A percentile compares a stretch with the other conserved stretches of the same genome.
Evolutionary conservation across 1,140 invertebrate genomes (phyloP).

Genomic region (Cherax destructor): DNA sequence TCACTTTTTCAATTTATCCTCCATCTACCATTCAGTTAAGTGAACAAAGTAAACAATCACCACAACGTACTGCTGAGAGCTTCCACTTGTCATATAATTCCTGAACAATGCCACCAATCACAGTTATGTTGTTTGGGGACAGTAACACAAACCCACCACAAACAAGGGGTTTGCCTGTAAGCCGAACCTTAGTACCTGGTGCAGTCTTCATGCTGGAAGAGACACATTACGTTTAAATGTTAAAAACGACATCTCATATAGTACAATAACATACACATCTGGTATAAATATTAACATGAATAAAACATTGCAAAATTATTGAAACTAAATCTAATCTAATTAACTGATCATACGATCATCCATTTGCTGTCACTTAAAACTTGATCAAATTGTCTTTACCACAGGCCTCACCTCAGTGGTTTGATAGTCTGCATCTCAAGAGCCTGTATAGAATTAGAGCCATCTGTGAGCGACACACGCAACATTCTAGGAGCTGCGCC

Average conservation of each 20-base stretch:
- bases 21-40: too few relatives aligned
- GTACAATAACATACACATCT: too few relatives aligned
- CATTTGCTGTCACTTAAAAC: not conserved
- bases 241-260: not conserved
- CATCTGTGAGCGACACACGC: conserved; percentile 89
- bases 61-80: conserved; percentile 81
- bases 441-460: conserved; percentile 85
- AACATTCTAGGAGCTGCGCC: conserved; percentile 87
- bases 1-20: too few relatives aligned
- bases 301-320: too few relatives aligned
- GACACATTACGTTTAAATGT: not conserved
- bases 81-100: conserved; percentile 93
- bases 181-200: conserved; percentile 84
- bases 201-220: conserved; percentile 81
- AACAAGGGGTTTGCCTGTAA: conserved; percentile 78
- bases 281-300: too few relatives aligned
- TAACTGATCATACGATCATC: too few relatives aligned
- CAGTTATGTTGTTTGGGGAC: conserved; percentile 80
- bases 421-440: conserved; percentile 79
- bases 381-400: not conserved
- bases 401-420: conserved; percentile 17
- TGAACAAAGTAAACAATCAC: too few relatives aligned
- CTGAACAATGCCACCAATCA: conserved; percentile 89
- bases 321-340: too few relatives aligned
- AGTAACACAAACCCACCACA: conserved; percentile 85